Conservation (phyloP, 1,140 invertebrate genomes). For the Aphelinus atriplicis region DNA sequence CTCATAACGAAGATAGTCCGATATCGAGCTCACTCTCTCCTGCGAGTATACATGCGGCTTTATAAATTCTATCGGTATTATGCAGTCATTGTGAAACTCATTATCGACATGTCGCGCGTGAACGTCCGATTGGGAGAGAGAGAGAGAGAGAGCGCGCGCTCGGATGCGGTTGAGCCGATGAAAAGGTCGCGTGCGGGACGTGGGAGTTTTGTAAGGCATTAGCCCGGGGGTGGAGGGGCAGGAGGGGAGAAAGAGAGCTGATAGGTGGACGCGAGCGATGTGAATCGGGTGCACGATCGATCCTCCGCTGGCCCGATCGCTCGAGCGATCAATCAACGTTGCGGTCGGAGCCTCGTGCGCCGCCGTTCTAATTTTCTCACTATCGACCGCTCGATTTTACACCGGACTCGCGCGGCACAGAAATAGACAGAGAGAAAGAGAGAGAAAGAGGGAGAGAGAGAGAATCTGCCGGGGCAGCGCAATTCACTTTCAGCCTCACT, state of each 20-base stretch:
- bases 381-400: slow-evolving; percentile 1
- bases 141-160: too few species aligned
- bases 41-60: too few species aligned
- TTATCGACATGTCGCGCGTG: too few species aligned
- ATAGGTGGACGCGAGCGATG: background rate
- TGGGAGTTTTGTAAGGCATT: too few species aligned
- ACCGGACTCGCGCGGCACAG: background rate
- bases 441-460: background rate
- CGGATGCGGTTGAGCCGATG: too few species aligned
- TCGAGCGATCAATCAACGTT: slow-evolving; percentile 20
- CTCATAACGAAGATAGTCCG: too few species aligned
- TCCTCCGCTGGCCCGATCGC: background rate
- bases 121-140: too few species aligned
- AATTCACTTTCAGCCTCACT: slow-evolving; percentile 25
- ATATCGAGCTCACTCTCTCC: too few species aligned
- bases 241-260: background rate
- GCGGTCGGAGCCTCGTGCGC: background rate
- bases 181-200: too few species aligned
- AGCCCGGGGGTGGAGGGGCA: too few species aligned
- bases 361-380: slow-evolving; percentile 26
- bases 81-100: too few species aligned
- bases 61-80: too few species aligned
- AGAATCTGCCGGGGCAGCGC: background rate
- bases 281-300: background rate
- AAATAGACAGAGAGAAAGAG: background rate